Evolutionary conservation across 2,113 vertebrate species (phyloP).

Genomic region (Ceyx cyanopectus): DNA sequence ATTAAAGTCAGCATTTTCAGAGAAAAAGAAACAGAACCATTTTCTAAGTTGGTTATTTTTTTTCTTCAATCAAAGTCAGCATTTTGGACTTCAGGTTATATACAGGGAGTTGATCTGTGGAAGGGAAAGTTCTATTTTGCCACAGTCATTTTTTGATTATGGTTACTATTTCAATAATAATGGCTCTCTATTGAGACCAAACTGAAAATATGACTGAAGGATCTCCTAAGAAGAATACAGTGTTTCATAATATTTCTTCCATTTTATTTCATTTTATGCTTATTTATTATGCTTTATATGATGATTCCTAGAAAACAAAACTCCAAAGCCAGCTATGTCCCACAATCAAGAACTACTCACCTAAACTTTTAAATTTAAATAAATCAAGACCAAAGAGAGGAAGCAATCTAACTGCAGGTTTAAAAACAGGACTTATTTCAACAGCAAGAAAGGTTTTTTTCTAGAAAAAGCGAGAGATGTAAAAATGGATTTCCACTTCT

Average conservation of each 20-base stretch:
- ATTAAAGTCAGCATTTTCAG: conserved; percentile 26
- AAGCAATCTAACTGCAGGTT: background rate
- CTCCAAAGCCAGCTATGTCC: background rate
- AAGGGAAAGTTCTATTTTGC: background rate
- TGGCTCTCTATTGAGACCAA: background rate
- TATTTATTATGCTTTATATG: background rate
- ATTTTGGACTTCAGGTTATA: background rate
- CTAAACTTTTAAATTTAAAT: background rate
- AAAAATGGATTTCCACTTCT: conserved; percentile 24
- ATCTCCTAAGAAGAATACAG: background rate
- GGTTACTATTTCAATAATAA: background rate
- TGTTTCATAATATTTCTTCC: background rate
- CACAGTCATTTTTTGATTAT: background rate
- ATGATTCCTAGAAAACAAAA: conserved; percentile 1
- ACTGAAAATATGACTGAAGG: conserved; percentile 14
- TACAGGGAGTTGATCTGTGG: background rate
- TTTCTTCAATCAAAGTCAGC: conserved; percentile 3
- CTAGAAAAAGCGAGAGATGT: background rate
- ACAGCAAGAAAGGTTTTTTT: background rate
- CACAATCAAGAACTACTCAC: background rate
- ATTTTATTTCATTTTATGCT: background rate
- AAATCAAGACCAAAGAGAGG: background rate
- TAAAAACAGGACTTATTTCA: background rate
- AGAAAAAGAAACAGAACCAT: conserved; percentile 8
- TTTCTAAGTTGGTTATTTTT: background rate